Base-by-base conservation (phyloP, 1,140 invertebrate species). In the Pseudomyrmex cubaensis region DNA sequence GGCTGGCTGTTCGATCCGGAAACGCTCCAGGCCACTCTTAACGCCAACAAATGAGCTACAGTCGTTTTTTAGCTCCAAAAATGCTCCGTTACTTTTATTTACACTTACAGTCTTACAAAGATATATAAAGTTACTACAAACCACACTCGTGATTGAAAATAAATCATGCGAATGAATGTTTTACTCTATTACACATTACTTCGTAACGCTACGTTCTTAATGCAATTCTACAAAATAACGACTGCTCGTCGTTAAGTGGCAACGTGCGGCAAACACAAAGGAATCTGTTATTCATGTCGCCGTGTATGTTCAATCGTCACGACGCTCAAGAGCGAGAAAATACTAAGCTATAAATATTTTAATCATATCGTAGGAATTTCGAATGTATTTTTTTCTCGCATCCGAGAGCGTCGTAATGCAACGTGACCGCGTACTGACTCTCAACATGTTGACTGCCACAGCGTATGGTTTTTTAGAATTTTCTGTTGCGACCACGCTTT, bases 1-100 rank as follows among this genome's bases (percentile, higher is more conserved):
- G 93, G 96, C 35, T 97, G 96, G 95, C 91, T 97, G 20, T 92
- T 93, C 44, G 89, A 92, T 78, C 87, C 88, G 2, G 85, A 87
- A n/a, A 91, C 87, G 1, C 72, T 92, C 17, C 89, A 85, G 59
- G 69, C 73, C n/a, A 77, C 82, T n/a, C 70, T 83, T 44, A 89
- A 76, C 17, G 62, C 76, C 8, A 89, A 89, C 22, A 89, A 83
- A 61, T 84, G 66, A 44, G 5, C 20, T 2, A 20, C 8, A 1
- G 69, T 82, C 67, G 12, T 75, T 5, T 25, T 25, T 54, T 64
- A 76, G 63, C 66, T 84, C 54, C 35, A 35, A 72, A 80, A 83
- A 64, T 82, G 67, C 20, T 74, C 72, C 82, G 67, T 85, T 73
- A 75, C 70, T 82, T 88, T 89, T 87, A 90, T 91, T 91, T 90